A percentile compares a stretch with the other conserved stretches of the same genome.
Evolutionary conservation across 2,113 vertebrate genomes (phyloP).

Genomic region (Pangasianodon hypophthalmus): DNA sequence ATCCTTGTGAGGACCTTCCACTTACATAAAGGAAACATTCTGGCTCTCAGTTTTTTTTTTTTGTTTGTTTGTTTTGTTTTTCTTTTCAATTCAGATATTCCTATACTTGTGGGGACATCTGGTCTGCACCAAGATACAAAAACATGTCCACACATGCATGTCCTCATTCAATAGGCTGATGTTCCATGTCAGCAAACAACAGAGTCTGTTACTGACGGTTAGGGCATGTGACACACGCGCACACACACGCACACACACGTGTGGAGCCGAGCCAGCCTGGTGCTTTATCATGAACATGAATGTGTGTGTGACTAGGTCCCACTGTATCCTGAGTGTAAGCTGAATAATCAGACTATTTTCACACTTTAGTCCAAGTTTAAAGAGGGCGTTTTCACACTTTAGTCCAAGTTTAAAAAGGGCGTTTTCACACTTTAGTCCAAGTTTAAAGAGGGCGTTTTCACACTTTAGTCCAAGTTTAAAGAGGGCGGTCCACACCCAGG

Average conservation of each 20-base stretch:
- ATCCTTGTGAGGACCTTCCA: background rate
- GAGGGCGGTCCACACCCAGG: background rate
- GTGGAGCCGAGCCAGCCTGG: background rate
- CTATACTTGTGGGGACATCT: background rate
- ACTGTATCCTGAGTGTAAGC: background rate
- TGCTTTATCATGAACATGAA: background rate
- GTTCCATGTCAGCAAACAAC: background rate
- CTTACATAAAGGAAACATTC: background rate
- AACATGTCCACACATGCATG: background rate
- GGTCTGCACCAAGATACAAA: background rate
- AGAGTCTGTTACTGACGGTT: background rate
- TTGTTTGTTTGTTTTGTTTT: too few species aligned
- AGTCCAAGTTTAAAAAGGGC: background rate
- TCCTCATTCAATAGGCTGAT: background rate
- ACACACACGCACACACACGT: background rate
- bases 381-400: background rate
- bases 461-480: background rate
- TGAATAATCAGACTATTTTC: background rate
- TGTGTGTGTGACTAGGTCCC: background rate
- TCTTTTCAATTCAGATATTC: background rate
- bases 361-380: background rate
- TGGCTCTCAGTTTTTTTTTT: background rate
- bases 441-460: background rate
- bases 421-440: background rate
- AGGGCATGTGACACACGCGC: background rate